Evolutionary conservation across 2,797 vertebrate species (phyloP).

Genomic region (Peromyscus nudipes): DNA sequence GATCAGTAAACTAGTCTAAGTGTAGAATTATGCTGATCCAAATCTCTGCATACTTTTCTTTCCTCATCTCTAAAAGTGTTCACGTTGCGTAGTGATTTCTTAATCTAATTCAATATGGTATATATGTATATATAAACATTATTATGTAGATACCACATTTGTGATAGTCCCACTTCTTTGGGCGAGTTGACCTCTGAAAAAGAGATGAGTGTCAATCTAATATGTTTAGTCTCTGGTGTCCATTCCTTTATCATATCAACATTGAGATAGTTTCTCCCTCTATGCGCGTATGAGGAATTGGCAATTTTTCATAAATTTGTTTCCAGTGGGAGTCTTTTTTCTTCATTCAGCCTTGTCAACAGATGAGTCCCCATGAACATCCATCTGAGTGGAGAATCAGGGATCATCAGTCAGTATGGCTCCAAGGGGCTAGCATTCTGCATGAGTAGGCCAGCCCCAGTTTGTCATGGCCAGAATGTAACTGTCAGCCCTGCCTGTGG

Average conservation of each 20-base stretch:
- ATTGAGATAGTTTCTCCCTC: constrained; percentile 33
- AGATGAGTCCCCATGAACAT: constrained; percentile 55
- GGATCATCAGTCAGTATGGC: background rate
- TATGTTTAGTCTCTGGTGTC: constrained; percentile 25
- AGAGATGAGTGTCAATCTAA: constrained; percentile 28
- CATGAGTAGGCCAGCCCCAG: background rate
- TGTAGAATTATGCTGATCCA: constrained; percentile 12
- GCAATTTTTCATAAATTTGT: constrained; percentile 66
- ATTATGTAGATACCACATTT: constrained; percentile 38
- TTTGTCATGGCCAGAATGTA: constrained; percentile 15
- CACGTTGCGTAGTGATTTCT: constrained; percentile 11
- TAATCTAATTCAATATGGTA: background rate
- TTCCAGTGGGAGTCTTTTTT: constrained; percentile 66
- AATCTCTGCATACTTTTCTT: constrained; percentile 43
- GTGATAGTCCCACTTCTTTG: constrained; percentile 50
- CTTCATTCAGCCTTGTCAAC: constrained; percentile 68
- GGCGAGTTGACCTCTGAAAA: constrained; percentile 46
- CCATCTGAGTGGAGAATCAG: constrained; percentile 3
- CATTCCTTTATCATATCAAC: constrained; percentile 43
- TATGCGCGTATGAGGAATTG: constrained; percentile 58
- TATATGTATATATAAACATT: background rate
- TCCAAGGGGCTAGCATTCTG: background rate
- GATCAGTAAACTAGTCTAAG: background rate
- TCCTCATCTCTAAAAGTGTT: constrained; percentile 60
- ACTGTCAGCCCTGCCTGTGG: background rate